These are phyloP conservation scores for Sweltsa coloradensis DNA, from an alignment of 1,140 invertebrate genomes.

Conservation along the genomic window DNA sequence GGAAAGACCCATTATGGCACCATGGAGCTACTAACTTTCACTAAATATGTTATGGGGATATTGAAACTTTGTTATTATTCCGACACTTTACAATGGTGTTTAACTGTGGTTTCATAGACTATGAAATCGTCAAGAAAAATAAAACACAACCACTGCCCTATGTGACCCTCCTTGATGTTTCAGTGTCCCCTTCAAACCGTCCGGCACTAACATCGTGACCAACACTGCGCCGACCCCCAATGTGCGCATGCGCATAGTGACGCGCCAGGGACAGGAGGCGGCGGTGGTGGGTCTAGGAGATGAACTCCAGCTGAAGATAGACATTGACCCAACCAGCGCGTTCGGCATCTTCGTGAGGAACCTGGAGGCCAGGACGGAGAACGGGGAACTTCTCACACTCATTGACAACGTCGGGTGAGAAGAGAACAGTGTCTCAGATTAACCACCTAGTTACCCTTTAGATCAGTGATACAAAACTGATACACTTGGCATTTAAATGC, in stretches of 20 bases:
- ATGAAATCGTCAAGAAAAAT: not conserved
- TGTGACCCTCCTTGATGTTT: no score
- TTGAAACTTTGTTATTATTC: no score
- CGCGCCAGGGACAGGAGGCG: slow-evolving; percentile 31
- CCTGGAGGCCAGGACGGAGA: slow-evolving; percentile 36
- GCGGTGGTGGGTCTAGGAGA: slow-evolving; percentile 36
- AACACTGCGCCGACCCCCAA: slow-evolving; percentile 39
- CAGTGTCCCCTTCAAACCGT: slow-evolving; percentile 26
- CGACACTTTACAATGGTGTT: no score
- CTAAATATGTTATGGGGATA: no score
- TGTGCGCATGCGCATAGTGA: slow-evolving; percentile 35
- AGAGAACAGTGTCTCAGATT: no score
- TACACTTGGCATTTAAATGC: no score
- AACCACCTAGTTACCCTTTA: no score
- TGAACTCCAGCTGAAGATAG: slow-evolving; percentile 33
- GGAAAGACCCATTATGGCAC: no score
- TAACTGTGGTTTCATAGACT: no score
- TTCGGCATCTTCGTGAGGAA: slow-evolving; percentile 39
- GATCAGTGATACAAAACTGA: no score
- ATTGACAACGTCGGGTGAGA: slow-evolving; percentile 36
- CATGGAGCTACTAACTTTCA: no score
- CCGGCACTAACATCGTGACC: slow-evolving; percentile 31
- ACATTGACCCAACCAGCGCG: slow-evolving; percentile 32
- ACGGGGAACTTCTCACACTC: slow-evolving; percentile 35
- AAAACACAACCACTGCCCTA: not conserved